phyloP scores from a whole-genome alignment of 2,888 invertebrate genomes.

The Acanthosepion esculentum region DNA sequence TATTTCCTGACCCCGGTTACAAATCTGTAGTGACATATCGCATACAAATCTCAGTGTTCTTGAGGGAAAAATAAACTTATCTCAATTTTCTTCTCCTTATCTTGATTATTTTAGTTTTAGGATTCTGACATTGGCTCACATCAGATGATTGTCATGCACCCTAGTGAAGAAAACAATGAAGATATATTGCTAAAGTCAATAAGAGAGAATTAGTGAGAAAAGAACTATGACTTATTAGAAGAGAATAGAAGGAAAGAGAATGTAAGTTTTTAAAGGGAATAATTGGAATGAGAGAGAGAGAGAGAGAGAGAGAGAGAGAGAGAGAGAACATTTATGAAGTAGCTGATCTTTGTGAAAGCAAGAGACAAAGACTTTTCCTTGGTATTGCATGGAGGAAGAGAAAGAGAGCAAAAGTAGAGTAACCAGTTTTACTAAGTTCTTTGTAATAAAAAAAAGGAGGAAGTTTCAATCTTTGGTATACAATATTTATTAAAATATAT shows the following conservation, averaged over 20 bases:
- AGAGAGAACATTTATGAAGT: background rate
- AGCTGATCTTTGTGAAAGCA: background rate
- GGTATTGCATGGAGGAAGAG: too few relatives aligned
- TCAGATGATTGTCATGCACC: background rate
- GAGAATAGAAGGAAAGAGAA: background rate
- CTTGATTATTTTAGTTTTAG: background rate
- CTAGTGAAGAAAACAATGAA: background rate
- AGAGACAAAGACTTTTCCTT: too few relatives aligned
- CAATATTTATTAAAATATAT: too few relatives aligned
- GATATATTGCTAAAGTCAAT: background rate
- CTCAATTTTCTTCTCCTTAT: slow-evolving; percentile 8
- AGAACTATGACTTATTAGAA: background rate
- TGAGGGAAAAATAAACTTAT: background rate
- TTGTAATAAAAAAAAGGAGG: too few relatives aligned
- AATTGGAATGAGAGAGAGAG: background rate
- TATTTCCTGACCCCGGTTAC: background rate
- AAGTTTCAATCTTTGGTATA: too few relatives aligned
- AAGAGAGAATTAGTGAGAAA: background rate
- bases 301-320: background rate
- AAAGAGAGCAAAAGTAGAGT: too few relatives aligned
- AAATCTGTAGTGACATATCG: background rate
- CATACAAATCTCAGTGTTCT: background rate
- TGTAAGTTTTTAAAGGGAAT: background rate
- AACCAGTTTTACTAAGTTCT: too few relatives aligned
- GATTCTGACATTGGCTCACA: background rate